Conservation (phyloP, 2,797 vertebrate genomes). For the Typhlichthys subterraneus region DNA sequence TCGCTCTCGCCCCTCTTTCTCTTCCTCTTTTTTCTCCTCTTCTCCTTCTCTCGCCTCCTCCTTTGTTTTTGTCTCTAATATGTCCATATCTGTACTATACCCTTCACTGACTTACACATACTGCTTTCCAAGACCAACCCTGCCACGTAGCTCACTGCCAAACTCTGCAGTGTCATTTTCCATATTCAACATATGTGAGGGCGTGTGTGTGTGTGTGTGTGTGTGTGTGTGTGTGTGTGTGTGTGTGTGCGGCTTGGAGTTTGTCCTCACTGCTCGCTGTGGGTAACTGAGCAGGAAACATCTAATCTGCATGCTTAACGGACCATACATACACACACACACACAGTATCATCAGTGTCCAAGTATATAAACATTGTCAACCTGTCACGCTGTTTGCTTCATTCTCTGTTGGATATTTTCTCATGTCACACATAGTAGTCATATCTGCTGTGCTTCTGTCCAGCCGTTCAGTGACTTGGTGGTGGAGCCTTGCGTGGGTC, state of each 20-base stretch:
- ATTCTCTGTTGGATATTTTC: no score
- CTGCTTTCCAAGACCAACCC: constrained; percentile 3
- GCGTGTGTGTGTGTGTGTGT: constrained; percentile 6
- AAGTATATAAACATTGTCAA: no score
- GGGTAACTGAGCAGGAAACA: constrained; percentile 63
- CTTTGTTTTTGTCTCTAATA: background rate
- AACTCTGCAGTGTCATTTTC: constrained; percentile 51
- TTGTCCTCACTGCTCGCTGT: constrained; percentile 51
- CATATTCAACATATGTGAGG: constrained; percentile 25
- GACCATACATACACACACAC: constrained; percentile 12
- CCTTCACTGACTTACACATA: constrained; percentile 7
- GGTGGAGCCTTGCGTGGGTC: no score
- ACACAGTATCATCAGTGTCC: background rate
- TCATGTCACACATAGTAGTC: no score
- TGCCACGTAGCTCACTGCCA: constrained; percentile 53
- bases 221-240: background rate
- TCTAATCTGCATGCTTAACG: constrained; percentile 61
- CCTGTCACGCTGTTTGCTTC: no score
- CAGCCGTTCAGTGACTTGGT: no score
- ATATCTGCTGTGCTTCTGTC: no score
- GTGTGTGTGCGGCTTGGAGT: constrained; percentile 51
- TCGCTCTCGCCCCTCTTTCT: background rate
- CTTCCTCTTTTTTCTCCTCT: background rate
- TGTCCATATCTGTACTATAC: no score
- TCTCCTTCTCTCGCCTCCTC: constrained; percentile 1